Evolutionary conservation across 2,888 invertebrate species (phyloP), one percentile per base, ranked within the genome.

Genomic region (Seira sanloemensis): DNA sequence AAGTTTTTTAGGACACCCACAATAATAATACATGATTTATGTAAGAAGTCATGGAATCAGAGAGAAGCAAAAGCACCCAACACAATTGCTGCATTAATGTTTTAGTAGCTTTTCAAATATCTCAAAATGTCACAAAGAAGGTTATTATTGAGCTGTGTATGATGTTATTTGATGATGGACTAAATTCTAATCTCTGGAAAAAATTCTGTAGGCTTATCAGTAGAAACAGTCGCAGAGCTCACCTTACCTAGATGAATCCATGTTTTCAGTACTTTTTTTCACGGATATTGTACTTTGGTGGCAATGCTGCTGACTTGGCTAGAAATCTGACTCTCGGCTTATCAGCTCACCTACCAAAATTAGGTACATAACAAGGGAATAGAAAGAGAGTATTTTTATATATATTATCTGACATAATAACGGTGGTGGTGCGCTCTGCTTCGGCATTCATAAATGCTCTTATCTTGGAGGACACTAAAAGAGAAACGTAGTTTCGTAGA

Each of bases 391-490:
- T 58, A 12, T 37, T 37, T 7, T 37, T 37, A 4, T 37, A 4
- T 58, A 58, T 58, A 16, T 58, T 58, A 58, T 58, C 58, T 58
- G 58, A 58, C 58, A 58, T 58, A 58, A 58, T 58, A 58, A 58
- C 58, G 58, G 58, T 58, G 58, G n/a, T 58, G 58, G 58, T 58
- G 58, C 7, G n/a, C n/a, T n/a, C n/a, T 58, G 58, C 2, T 58
- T 7, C 9, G n/a, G n/a, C 58, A 58, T 58, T 58, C 7, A 58
- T 58, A 58, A 58, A 58, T 58, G n/a, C 58, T 58, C 58, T 74
- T 74, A 62, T 65, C 74, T 74, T 65, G 27, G 25, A 74, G 74
- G 65, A 65, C 62, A 50, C 76, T 76, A 76, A 76, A 76, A 72
- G 67, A 65, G 65, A 58, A 74, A 46, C 75, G 76, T 76, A 58